A percentile compares a stretch with the other conserved stretches of the same genome.
phyloP scores from a whole-genome alignment of 2,888 invertebrate species.

The Eristalis intricaria region DNA sequence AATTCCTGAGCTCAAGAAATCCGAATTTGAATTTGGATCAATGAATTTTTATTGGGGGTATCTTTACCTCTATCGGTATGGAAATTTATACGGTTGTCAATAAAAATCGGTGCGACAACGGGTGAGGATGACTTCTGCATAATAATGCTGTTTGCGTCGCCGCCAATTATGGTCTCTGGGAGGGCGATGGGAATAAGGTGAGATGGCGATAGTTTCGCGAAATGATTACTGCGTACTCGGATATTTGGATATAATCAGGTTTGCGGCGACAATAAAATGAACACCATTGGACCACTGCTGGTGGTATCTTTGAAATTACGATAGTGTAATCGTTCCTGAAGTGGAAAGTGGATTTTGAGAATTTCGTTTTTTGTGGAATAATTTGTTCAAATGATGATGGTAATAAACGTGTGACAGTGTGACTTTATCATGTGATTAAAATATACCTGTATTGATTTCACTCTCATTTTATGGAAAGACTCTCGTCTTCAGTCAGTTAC shows the following conservation, averaged over 20 bases:
- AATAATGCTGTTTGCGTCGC: constrained; percentile 32
- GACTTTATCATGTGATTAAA: too few relatives aligned
- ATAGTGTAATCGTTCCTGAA: not conserved
- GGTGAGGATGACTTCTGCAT: constrained; percentile 65
- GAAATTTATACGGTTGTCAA: constrained; percentile 70
- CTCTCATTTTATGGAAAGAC: too few relatives aligned
- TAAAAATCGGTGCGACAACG: constrained; percentile 66
- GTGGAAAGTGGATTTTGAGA: not conserved
- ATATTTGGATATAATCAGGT: not conserved
- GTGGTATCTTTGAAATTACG: not conserved
- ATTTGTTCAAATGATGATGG: too few relatives aligned
- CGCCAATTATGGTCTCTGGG: not conserved
- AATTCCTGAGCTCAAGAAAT: constrained; percentile 39
- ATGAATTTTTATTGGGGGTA: constrained; percentile 68
- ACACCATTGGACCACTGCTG: not conserved
- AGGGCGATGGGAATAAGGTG: constrained; percentile 8
- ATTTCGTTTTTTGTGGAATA: not conserved
- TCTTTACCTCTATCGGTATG: constrained; percentile 54
- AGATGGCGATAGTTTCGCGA: constrained; percentile 16
- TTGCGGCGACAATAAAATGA: not conserved
- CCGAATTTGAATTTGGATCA: constrained; percentile 68
- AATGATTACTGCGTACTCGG: not conserved
- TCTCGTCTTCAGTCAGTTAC: too few relatives aligned
- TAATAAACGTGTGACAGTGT: too few relatives aligned
- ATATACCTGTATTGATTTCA: too few relatives aligned